These are phyloP conservation scores for Alouatta palliata DNA, from an alignment of 2,113 vertebrate species.

Conservation along the genomic window DNA sequence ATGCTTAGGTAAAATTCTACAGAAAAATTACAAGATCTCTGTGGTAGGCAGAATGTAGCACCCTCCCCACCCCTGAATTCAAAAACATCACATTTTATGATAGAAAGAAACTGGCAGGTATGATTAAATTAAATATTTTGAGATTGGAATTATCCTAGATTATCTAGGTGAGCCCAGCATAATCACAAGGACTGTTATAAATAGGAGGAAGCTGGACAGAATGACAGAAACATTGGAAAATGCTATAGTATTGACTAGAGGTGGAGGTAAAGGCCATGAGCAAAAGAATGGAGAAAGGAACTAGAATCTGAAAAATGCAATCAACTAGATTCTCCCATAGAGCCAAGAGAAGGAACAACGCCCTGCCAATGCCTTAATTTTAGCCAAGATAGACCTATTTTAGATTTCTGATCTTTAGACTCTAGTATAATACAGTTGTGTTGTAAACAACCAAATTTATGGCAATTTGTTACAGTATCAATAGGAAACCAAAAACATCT, in stretches of 20 bases:
- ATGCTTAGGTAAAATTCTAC: background rate
- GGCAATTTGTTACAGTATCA: background rate
- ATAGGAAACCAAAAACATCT: background rate
- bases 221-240: background rate
- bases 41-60: background rate
- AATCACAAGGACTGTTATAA: background rate
- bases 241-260: background rate
- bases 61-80: background rate
- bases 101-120: background rate
- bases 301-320: background rate
- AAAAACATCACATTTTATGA: background rate
- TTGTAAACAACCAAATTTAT: background rate
- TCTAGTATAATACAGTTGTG: background rate
- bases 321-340: background rate
- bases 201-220: background rate
- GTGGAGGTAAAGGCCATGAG: background rate
- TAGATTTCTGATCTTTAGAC: background rate
- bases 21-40: background rate
- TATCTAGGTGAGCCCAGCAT: background rate
- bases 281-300: background rate
- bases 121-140: background rate
- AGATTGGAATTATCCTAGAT: background rate
- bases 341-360: background rate
- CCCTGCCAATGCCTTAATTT: background rate
- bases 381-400: background rate